A percentile compares a stretch with the other conserved stretches of the same genome.
Evolutionary conservation across 2,797 vertebrate genomes (phyloP).

Genomic region (Acrossocheilus wenchowensis): DNA sequence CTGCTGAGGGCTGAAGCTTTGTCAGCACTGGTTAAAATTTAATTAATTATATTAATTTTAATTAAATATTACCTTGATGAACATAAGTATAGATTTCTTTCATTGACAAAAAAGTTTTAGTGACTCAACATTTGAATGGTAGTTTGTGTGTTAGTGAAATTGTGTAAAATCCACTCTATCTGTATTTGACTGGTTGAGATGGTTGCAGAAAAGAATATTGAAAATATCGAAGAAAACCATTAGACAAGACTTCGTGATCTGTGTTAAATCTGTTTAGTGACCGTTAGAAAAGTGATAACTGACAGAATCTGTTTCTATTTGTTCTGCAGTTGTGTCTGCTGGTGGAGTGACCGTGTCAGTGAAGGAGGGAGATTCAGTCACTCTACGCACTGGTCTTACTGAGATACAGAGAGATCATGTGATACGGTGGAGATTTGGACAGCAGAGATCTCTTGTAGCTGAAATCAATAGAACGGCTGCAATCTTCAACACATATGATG

Average conservation of each 20-base stretch:
- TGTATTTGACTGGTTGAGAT: background rate
- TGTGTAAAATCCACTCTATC: background rate
- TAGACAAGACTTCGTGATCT: background rate
- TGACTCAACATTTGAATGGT: background rate
- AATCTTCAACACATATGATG: too few relatives aligned
- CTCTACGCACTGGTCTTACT: background rate
- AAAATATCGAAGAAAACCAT: background rate
- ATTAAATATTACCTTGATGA: too few relatives aligned
- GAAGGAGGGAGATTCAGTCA: background rate
- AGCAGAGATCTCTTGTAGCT: too few relatives aligned
- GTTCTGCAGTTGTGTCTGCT: background rate
- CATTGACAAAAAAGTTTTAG: background rate
- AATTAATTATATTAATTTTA: background rate
- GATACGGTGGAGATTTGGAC: too few relatives aligned
- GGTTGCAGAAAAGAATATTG: background rate
- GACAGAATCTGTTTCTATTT: background rate
- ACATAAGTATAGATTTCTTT: background rate
- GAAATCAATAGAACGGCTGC: too few relatives aligned
- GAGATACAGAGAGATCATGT: too few relatives aligned
- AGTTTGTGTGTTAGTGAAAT: background rate
- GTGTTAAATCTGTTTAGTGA: background rate
- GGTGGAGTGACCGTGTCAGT: background rate
- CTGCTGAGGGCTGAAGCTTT: too few relatives aligned
- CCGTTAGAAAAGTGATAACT: background rate
- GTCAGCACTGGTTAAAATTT: too few relatives aligned